Evolutionary conservation across 2,113 vertebrate genomes (phyloP), one percentile per base, ranked within the genome.

Genomic region (Smithornis capensis): DNA sequence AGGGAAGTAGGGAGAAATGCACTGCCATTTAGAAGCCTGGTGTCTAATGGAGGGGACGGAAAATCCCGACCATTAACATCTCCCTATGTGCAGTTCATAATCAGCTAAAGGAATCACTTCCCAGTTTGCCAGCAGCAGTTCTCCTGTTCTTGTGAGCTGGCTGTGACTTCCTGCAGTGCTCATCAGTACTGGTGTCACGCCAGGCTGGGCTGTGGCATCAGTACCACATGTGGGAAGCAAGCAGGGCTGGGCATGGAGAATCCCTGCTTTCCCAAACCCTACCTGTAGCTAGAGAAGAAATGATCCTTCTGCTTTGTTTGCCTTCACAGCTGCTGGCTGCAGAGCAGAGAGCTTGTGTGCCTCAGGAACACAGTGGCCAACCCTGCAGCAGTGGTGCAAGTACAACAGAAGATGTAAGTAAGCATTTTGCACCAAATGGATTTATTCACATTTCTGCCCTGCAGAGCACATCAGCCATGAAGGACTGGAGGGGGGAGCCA

Each of bases 401-500:
- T 71, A 19, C 44, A 40, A 8, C 2, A 49, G 59, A 50, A 22
- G 35, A 29, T 4, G 3, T 33, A 42, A 70, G 17, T 42, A 63
- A 92, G 33, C 9, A 7, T 23, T 44, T 3, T 15, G 22, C 14
- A 17, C 56, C 14, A 13, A 19, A 42, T 28, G 38, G 22, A 18
- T 55, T 49, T 49, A 50, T 38, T 42, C 6, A 17, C 33, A 16
- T 59, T 17, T 12, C 57, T 1, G 1, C 29, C 23, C 38, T 83
- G 64, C 44, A 73, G 68, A 76, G 42, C 42, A n/a, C n/a, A 8
- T 57, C 52, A 63, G 29, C 55, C 16, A 14, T 37, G 22, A 19
- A 42, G 59, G 31, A 53, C 31, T 1, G 6, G 35, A 56, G 19
- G 0, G 4, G 27, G 7, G 18, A 64, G n/a, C 49, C 0, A 0